Evolutionary conservation across 2,113 vertebrate genomes (phyloP).

Genomic region (Hyaena hyaena): DNA sequence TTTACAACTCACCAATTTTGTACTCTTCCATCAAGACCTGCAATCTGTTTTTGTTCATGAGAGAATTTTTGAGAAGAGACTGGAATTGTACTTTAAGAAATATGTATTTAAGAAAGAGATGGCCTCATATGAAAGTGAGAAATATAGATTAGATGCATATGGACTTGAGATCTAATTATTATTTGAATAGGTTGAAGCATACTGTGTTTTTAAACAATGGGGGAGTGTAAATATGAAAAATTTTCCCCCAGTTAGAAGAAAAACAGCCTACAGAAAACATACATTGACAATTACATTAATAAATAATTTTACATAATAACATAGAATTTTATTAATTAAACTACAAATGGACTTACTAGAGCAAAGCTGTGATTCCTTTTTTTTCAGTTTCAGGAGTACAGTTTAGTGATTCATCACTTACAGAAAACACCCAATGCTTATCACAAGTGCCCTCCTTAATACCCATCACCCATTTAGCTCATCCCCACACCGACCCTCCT

Average conservation of each 20-base stretch:
- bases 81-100: neutral
- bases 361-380: neutral
- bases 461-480: neutral
- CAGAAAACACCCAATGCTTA: neutral
- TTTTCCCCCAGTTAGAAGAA: neutral
- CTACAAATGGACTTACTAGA: neutral
- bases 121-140: neutral
- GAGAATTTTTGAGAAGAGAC: neutral
- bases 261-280: neutral
- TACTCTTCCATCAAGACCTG: neutral
- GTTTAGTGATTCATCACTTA: neutral
- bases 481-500: neutral
- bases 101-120: neutral
- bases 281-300: neutral
- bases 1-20: neutral
- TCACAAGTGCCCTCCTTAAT: neutral
- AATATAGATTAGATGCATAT: neutral
- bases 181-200: neutral
- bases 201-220: neutral
- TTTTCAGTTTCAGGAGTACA: neutral
- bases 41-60: neutral
- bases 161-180: neutral
- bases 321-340: neutral
- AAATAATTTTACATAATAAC: neutral
- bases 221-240: neutral